Evolutionary conservation across 2,113 vertebrate genomes (phyloP).

Genomic region (Microtus pennsylvanicus): DNA sequence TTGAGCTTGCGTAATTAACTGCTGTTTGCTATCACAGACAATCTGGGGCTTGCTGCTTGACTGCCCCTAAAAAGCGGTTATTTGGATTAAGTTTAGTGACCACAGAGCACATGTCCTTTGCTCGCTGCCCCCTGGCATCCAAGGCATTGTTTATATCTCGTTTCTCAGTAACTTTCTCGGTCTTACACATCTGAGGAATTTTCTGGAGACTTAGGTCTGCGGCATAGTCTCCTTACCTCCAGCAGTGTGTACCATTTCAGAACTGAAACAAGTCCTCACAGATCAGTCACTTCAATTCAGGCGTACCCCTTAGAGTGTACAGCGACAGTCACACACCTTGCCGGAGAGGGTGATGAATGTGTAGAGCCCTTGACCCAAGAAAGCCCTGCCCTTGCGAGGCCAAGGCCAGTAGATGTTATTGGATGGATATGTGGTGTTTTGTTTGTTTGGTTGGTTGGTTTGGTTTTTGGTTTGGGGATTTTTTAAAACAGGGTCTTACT

Average conservation of each 20-base stretch:
- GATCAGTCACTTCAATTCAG: not conserved
- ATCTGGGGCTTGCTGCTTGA: constrained; percentile 84
- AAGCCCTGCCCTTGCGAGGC: not conserved
- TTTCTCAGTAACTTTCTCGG: constrained; percentile 77
- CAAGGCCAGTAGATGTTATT: no score
- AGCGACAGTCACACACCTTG: not conserved
- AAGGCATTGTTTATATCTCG: constrained; percentile 54
- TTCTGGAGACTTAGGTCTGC: constrained; percentile 27
- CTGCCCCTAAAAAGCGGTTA: constrained; percentile 85
- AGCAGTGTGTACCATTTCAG: constrained; percentile 20
- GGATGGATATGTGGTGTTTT: not conserved
- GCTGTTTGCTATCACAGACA: constrained; percentile 82
- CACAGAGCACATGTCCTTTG: constrained; percentile 80
- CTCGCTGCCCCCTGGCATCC: constrained; percentile 46
- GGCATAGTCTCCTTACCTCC: not conserved
- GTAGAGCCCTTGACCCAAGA: not conserved
- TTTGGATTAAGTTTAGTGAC: constrained; percentile 85
- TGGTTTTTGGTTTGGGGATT: not conserved
- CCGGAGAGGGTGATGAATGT: not conserved
- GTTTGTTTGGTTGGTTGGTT: not conserved
- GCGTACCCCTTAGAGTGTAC: not conserved
- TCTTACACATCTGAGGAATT: constrained; percentile 69
- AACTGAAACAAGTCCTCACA: not conserved
- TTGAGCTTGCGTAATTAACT: constrained; percentile 88
- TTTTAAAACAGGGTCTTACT: not conserved